Base-by-base conservation (phyloP, 2,888 invertebrate species). In the Cremastobaeus sp. region DNA sequence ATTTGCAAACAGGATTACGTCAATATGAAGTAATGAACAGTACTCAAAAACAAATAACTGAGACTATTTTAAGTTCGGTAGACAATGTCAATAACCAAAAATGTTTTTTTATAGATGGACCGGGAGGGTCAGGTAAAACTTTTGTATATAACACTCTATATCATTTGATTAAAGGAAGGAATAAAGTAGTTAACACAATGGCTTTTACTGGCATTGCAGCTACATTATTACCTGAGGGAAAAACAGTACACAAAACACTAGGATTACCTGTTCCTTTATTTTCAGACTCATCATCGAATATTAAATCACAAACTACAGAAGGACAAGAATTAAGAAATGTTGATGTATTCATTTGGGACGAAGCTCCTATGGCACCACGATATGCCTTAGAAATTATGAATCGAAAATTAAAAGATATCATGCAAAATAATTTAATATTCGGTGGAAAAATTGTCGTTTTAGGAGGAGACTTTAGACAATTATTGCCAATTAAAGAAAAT, bases 241-340 rank as follows among this genome's bases (percentile, higher is more conserved):
- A 79, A 66, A 88, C 88, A n/a, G 80, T 81, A 0, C 87, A 88
- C 64, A 80, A 80, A 45, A 45, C 45, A 3, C 8, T 45, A 14
- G 28, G 45, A 45, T 45, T 45, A 25, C 25, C 25, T 5, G 25
- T 25, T 25, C 25, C 25, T n/a, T n/a, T n/a, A n/a, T n/a, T n/a
- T n/a, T n/a, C n/a, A n/a, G n/a, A n/a, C n/a, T n/a, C n/a, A n/a
- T n/a, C n/a, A n/a, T n/a, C n/a, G n/a, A n/a, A 11, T 41, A 41
- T 41, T 20, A 15, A 65, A 77, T 14, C 86, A 86, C 71, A 77
- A 79, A 15, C 55, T 85, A 21, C 18, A n/a, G n/a, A 41, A 41
- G 41, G 41, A 41, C 41, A 41, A 12, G 21, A 2, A 0, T 41
- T 59, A 76, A 11, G 71, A 59, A 60, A 57, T 18, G 4, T 32